Base-by-base conservation (phyloP, 2,113 vertebrate species). In the Chinchilla lanigera region DNA sequence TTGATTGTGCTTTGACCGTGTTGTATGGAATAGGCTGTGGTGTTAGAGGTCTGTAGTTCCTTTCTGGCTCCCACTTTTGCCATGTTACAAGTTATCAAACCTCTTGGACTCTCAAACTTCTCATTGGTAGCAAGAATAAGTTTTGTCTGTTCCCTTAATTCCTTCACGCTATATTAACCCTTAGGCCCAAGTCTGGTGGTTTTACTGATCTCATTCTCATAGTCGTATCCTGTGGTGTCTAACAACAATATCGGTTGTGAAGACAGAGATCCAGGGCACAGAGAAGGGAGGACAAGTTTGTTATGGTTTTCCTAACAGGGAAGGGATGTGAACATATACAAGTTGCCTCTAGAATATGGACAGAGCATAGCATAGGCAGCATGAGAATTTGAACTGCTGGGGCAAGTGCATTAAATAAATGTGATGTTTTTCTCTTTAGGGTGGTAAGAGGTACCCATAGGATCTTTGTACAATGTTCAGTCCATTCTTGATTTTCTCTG, bases 101-200 rank as follows among this genome's bases (percentile, higher is more conserved):
- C 30, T 93, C 63, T 75, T 41, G 69, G 73, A 44, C 38, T 71
- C 71, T 91, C 61, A 87, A 65, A 56, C 65, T 69, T 94, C 56
- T 95, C 33, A 38, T 28, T 71, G 63, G 8, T 83, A 33, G 71
- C 35, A 80, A 73, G 80, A 90, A 26, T 60, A 26, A 26, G 73
- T 63, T 86, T 88, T 92, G 38, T 65, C 54, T 90, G 22, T 94
- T 86, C 61, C 17, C 26, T 95, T 61, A 71, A 12, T 82, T 77
- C 41, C 52, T 81, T 86, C 44, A 17, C 61, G 44, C 1, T 58
- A 5, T 44, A 5, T 86, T 85, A 61, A 50, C 33, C 56, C 19
- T 61, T 56, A 16, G 7, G 24, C 19, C 50, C 47, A 89, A 35
- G 44, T 75, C 28, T 47, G 35, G 3, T 28, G 17, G 61, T 19